Evolutionary conservation across 2,797 vertebrate species (phyloP).

Genomic region (Schizopygopsis pylzovi): DNA sequence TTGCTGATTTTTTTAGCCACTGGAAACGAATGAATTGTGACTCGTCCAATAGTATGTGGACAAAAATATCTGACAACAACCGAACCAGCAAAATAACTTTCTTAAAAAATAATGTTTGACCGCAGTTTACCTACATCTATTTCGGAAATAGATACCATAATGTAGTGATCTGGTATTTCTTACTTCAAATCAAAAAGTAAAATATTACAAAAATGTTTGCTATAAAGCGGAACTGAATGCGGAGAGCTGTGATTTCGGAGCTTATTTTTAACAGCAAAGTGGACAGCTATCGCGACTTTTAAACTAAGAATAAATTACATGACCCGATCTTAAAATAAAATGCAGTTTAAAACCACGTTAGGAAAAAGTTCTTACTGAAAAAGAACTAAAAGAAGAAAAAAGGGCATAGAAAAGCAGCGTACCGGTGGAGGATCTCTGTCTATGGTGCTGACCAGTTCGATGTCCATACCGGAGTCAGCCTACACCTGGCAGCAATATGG

Average conservation of each 20-base stretch:
- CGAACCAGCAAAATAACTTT: neutral
- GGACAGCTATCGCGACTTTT: conserved; percentile 2
- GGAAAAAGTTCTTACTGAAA: conserved; percentile 8
- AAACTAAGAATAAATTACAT: neutral
- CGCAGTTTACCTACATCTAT: conserved; percentile 4
- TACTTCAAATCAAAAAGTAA: neutral
- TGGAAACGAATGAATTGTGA: conserved; percentile 34
- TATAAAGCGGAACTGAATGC: neutral
- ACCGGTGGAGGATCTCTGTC: conserved; percentile 71
- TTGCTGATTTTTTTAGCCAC: neutral
- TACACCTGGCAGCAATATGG: conserved; percentile 74
- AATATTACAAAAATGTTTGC: neutral
- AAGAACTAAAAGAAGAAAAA: conserved; percentile 44
- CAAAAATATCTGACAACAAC: conserved; percentile 15
- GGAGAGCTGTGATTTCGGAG: neutral
- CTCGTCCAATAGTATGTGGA: neutral
- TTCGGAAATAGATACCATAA: neutral
- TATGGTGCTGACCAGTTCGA: conserved; percentile 55
- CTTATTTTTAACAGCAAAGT: conserved; percentile 17
- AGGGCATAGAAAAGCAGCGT: conserved; percentile 66
- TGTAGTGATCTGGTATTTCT: neutral
- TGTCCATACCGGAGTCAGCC: conserved; percentile 66
- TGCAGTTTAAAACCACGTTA: conserved; percentile 7
- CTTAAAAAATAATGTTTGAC: neutral
- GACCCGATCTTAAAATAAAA: neutral